Evolutionary conservation across 2,797 vertebrate genomes (phyloP).

Genomic region (Dendrocincla fuliginosa): DNA sequence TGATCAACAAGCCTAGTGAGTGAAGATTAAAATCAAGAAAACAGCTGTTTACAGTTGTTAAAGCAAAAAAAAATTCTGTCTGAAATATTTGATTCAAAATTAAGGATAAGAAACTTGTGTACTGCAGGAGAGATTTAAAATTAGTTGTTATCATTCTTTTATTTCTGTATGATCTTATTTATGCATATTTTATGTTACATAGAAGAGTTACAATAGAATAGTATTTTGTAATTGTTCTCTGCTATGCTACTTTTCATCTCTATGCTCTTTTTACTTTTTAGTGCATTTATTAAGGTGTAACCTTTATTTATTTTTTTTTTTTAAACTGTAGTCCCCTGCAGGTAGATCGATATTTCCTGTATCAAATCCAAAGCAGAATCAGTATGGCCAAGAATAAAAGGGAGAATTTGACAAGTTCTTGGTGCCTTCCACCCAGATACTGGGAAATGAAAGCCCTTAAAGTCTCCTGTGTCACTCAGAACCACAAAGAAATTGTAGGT

Average conservation of each 20-base stretch:
- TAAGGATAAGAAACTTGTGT: background rate
- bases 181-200: background rate
- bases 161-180: background rate
- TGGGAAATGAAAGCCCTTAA: slow-evolving; percentile 46
- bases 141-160: background rate
- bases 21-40: background rate
- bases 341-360: slow-evolving; percentile 58
- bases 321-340: slow-evolving; percentile 63
- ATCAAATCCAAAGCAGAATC: slow-evolving; percentile 59
- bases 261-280: no score
- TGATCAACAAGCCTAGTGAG: background rate
- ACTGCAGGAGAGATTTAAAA: background rate
- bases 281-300: no score
- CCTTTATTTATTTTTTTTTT: no score
- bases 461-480: slow-evolving; percentile 46
- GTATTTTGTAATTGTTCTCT: no score
- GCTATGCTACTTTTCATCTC: no score
- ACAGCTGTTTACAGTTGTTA: background rate
- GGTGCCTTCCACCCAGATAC: slow-evolving; percentile 22
- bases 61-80: background rate
- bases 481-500: slow-evolving; percentile 68
- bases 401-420: slow-evolving; percentile 34
- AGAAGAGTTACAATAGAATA: background rate
- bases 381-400: slow-evolving; percentile 64
- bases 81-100: background rate